Base-by-base conservation (phyloP, 2,888 invertebrate genomes). In the Tetrapedia diversipes region DNA sequence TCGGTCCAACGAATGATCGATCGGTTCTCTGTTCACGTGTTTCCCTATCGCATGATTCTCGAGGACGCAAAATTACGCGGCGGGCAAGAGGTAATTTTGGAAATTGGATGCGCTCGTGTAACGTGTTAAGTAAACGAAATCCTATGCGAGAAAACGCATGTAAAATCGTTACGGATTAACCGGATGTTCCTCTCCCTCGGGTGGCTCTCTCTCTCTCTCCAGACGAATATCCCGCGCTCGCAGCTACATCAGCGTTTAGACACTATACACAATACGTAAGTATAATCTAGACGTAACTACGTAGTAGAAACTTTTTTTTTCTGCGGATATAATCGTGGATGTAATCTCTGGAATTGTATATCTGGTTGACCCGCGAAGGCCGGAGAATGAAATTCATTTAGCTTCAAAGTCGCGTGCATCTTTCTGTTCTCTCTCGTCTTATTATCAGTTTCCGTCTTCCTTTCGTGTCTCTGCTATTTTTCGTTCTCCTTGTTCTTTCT, bases 211-310 rank as follows among this genome's bases (percentile, higher is more conserved):
- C 59, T 70, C 71, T 74, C 49, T 79, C 56, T 60, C 59, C 51
- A 66, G 65, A 79, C 75, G 70, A 81, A 75, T 83, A 73, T 79
- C 63, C 75, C 83, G 77, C 81, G 81, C 83, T 83, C 84, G 83
- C 79, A 85, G 77, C 86, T 86, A 86, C 79, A 80, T 85, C 83
- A 86, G 83, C 86, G 72, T 86, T 86, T 86, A 85, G 82, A 87
- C 80, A 85, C 86, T 86, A 88, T 83, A 86, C 85, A 86, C 85
- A 84, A 86, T 87, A 86, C 80, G 81, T 81, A 83, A 72, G 82
- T 86, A 84, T 84, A n/a, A 86, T 86, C 87, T 87, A 88, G 86
- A 86, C 86, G 86, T 85, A n/a, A 85, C 86, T 88, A 89, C 82
- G 79, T 82, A 89, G 87, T 89, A 88, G 87, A 89, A 89, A 89